Percentiles rank a stretch among this genome's conserved stretches.
Conservation (phyloP, 2,888 invertebrate species). For the Drosophila formosana region DNA sequence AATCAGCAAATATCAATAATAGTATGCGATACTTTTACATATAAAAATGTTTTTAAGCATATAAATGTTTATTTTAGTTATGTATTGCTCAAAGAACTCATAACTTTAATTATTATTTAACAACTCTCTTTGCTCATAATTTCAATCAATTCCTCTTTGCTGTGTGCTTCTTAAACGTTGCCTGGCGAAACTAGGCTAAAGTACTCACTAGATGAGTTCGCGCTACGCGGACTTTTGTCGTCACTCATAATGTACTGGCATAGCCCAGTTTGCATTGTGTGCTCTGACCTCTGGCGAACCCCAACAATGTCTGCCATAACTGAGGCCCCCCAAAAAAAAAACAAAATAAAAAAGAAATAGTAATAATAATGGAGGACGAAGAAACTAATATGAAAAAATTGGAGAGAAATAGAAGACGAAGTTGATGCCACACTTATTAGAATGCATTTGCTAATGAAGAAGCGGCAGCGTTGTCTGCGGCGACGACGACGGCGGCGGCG, state of each 20-base stretch:
- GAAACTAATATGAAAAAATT: constrained; percentile 13
- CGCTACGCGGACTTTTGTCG: constrained; percentile 3
- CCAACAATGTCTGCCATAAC: constrained; percentile 12
- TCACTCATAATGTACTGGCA: constrained; percentile 11
- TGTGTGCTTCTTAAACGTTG: constrained; percentile 1
- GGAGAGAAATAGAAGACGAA: constrained; percentile 3
- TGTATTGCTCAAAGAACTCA: too few relatives aligned
- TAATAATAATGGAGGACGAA: neutral
- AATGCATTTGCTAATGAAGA: constrained; percentile 67
- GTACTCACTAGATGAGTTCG: constrained; percentile 17
- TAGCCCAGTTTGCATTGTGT: constrained; percentile 1
- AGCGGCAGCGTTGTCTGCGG: constrained; percentile 46
- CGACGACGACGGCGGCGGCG: neutral
- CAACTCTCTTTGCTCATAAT: too few relatives aligned
- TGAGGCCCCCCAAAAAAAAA: constrained; percentile 1
- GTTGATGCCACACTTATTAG: constrained; percentile 59
- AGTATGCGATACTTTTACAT: too few relatives aligned
- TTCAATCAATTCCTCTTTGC: neutral
- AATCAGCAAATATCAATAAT: too few relatives aligned
- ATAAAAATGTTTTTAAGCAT: too few relatives aligned
- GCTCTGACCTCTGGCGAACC: constrained; percentile 23
- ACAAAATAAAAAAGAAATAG: neutral
- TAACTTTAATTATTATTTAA: too few relatives aligned
- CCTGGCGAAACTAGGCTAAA: constrained; percentile 12
- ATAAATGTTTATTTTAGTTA: too few relatives aligned